Base-by-base conservation (phyloP, 2,797 vertebrate genomes). In the Ceryle rudis region DNA sequence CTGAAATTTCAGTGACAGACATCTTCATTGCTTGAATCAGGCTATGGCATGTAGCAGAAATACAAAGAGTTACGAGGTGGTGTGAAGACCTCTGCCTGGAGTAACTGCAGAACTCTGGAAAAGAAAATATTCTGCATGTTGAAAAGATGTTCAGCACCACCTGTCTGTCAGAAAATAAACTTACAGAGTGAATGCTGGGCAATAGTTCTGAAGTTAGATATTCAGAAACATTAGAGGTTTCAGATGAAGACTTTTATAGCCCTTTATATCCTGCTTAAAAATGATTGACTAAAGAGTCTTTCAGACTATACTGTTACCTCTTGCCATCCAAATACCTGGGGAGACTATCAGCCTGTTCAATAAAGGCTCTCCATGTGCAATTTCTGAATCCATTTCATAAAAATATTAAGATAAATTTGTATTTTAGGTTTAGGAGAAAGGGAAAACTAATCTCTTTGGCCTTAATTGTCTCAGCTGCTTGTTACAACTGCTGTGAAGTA, bases 31-130 rank as follows among this genome's bases (percentile, higher is more conserved):
- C 51, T 71, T 44, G 35, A 70, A 49, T 60, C 22, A 29, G 54
- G 25, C n/a, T 67, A 4, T 3, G 94, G 28, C 3, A 9, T 12
- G 3, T 29, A 10, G 47, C 16, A 26, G 28, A 52, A 85, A 28
- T 52, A 35, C 17, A 17, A 47, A 19, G 47, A 80, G 31, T 51
- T 81, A 14, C 0, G 0, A 51, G 11, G 8, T 1, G 1, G 11
- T 10, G 8, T 42, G 19, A 39, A 29, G 52, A 25, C 26, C n/a
- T 55, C 44, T 67, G 55, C 23, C 26, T 54, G 54, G 29, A 70
- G 18, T 39, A 49, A n/a, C 25, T 23, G n/a, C 9, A n/a, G n/a
- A 55, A 29, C 9, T 26, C 11, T 49, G 42, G 9, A 78, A 31
- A 70, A 52, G 11, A 72, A 86, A 51, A n/a, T 37, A 35, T 3